Conservation (phyloP, 2,113 vertebrate genomes). For the Mus spicilegus region DNA sequence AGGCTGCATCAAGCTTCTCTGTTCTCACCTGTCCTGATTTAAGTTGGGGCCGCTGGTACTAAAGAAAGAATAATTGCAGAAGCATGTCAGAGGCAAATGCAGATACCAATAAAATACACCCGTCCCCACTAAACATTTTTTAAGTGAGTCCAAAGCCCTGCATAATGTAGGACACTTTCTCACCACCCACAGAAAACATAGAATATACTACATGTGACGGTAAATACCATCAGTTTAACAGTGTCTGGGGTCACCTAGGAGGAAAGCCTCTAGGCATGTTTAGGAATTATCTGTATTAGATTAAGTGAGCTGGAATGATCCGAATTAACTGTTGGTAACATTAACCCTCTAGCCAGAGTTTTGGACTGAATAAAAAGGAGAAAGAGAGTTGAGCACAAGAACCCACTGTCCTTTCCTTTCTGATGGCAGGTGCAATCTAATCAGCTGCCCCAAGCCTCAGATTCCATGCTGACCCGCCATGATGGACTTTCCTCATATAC, state of each 20-base stretch:
- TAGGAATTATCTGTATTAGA: background rate
- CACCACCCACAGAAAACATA: background rate
- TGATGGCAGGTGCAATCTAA: background rate
- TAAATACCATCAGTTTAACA: no score
- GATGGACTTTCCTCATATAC: no score
- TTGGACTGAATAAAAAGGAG: background rate
- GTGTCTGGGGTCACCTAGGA: background rate
- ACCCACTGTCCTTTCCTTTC: background rate
- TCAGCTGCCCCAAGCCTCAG: background rate
- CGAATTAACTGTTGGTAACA: background rate
- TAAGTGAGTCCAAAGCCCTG: background rate
- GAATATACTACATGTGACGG: background rate
- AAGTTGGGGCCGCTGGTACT: constrained; percentile 42
- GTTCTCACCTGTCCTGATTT: background rate
- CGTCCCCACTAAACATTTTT: background rate
- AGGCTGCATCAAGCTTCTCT: constrained; percentile 43
- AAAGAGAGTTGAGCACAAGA: background rate
- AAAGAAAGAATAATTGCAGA: background rate
- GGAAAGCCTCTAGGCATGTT: no score
- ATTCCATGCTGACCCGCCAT: rapidly evolving
- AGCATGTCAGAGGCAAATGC: background rate
- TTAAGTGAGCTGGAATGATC: background rate
- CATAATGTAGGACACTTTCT: background rate
- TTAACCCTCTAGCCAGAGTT: background rate
- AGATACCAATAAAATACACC: background rate